phyloP scores from a whole-genome alignment of 1,140 invertebrate genomes.

The Diachasma alloeum region DNA sequence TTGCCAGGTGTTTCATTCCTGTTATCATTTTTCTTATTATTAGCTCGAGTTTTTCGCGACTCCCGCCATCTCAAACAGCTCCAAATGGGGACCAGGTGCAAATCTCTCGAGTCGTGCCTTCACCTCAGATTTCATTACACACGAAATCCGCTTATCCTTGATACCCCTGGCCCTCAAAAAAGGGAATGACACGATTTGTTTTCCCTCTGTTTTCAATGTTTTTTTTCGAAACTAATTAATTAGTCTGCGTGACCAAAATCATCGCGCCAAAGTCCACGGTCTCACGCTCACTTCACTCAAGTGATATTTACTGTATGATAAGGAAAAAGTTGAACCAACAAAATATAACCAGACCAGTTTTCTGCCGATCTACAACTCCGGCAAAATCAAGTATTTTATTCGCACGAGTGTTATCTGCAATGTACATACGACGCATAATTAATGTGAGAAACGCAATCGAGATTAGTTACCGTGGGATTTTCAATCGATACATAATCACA shows the following conservation, averaged over 20 bases:
- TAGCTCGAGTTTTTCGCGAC: neutral
- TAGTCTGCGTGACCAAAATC: constrained; percentile 3
- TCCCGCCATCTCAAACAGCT: neutral
- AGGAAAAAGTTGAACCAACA: constrained; percentile 28
- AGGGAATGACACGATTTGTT: neutral
- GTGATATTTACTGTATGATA: constrained; percentile 48
- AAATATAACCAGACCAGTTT: constrained; percentile 15
- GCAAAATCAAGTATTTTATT: neutral
- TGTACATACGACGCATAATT: constrained; percentile 11
- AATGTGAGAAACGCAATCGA: neutral
- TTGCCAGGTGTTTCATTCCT: neutral
- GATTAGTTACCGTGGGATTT: neutral
- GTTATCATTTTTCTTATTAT: neutral
- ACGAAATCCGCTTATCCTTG: neutral
- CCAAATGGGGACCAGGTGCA: neutral
- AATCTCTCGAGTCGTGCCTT: neutral
- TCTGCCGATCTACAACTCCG: neutral
- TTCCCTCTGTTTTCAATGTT: neutral
- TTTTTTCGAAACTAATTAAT: neutral
- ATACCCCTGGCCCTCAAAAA: neutral
- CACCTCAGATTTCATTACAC: neutral
- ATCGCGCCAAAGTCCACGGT: neutral
- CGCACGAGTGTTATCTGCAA: neutral
- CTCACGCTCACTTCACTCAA: constrained; percentile 26
- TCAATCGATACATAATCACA: neutral